These are phyloP conservation scores for Phyllopteryx taeniolatus DNA, from an alignment of 2,113 vertebrate species.

Conservation along the genomic window DNA sequence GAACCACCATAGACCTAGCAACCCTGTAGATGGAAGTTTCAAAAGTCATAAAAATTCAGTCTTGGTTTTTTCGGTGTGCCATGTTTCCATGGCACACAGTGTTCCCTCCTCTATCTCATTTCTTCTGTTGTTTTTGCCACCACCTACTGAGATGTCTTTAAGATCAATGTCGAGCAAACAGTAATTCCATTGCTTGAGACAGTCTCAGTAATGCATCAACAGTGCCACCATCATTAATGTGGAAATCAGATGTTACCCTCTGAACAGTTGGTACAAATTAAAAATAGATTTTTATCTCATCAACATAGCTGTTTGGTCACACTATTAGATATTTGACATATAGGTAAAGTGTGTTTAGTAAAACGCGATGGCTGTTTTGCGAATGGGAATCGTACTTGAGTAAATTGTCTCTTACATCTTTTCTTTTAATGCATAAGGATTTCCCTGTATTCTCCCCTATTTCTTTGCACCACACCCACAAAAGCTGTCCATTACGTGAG, in stretches of 20 bases:
- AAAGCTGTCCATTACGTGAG: slow-evolving; percentile 12
- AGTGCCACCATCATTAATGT: slow-evolving; percentile 23
- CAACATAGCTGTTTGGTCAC: no score
- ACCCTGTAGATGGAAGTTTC: background rate
- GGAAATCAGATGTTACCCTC: slow-evolving; percentile 14
- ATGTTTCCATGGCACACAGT: slow-evolving; percentile 1
- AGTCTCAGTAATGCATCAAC: slow-evolving; percentile 1
- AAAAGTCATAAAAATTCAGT: background rate
- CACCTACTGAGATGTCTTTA: slow-evolving; percentile 31
- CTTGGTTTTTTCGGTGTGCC: background rate
- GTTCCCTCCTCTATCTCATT: background rate
- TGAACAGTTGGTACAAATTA: slow-evolving; percentile 16
- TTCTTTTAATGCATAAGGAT: background rate
- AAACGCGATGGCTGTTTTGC: background rate
- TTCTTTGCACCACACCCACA: slow-evolving; percentile 7
- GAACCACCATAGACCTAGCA: no score
- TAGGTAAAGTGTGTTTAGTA: background rate
- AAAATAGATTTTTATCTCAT: background rate
- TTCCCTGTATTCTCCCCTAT: background rate
- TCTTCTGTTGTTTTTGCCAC: slow-evolving; percentile 42
- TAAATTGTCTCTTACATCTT: background rate
- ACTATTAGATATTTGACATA: no score
- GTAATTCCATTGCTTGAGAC: background rate
- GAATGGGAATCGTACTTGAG: background rate
- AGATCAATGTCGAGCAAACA: slow-evolving; percentile 32